Base-by-base conservation (phyloP, 2,888 invertebrate genomes). In the Ethmia dodecea region DNA sequence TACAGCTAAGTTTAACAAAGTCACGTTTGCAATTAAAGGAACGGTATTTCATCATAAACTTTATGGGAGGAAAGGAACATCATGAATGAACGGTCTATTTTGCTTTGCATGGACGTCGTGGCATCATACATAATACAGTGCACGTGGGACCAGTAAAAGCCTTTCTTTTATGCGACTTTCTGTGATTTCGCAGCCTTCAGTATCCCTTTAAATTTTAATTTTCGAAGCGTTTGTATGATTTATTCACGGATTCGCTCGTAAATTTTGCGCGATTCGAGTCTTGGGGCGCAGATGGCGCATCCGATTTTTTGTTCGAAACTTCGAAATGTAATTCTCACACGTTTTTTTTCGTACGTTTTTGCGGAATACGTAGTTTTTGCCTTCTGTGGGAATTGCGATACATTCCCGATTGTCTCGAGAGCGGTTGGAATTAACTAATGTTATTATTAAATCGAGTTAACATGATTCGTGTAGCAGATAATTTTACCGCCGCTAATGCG, bases 211-310 rank as follows among this genome's bases (percentile, higher is more conserved):
- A 34, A 35, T 35, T 35, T 29, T 35, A 29, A 39, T 37, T 34
- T 41, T n/a, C 25, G 31, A 29, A 31, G 13, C 22, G 42, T 42
- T 47, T 35, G 43, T 50, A 54, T 73, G 61, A 69, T 69, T 67
- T 73, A 75, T 75, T 67, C 60, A 60, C 52, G 53, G 55, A 59
- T 62, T 62, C 49, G 47, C 46, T 57, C 64, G 51, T 64, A 64
- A 66, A 67, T 64, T 64, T 59, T 47, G 50, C 54, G 46, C 43
- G 54, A 44, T 54, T 48, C 49, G 44, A 51, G 44, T 52, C 53
- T 54, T 45, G 49, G 49, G 54, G 49, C 63, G 52, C 77, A 79
- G 68, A 76, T 78, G 76, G 63, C 45, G 52, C 50, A 60, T 69
- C 57, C 60, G 60, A 61, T 47, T 55, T 75, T 67, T 66, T 65